phyloP scores from a whole-genome alignment of 2,113 vertebrate genomes.

The Arothron firmamentum region DNA sequence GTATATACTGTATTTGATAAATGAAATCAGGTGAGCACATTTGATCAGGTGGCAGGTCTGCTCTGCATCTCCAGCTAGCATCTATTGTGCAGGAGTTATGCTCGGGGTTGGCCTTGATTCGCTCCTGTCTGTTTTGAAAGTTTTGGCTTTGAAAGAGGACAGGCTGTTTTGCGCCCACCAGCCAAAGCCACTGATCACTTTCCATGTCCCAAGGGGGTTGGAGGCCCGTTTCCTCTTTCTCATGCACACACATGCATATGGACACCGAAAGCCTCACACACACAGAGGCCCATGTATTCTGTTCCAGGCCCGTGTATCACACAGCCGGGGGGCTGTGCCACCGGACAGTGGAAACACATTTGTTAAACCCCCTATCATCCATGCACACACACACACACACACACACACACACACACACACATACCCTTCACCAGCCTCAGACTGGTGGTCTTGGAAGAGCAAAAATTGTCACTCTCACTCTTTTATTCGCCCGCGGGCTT shows the following conservation, averaged over 20 bases:
- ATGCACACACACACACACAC: conserved; percentile 9
- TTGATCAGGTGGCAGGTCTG: too few relatives aligned
- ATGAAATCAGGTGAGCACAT: too few relatives aligned
- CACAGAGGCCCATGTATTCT: conserved; percentile 9
- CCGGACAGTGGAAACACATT: conserved; percentile 44
- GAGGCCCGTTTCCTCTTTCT: conserved; percentile 16
- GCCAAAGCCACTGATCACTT: conserved; percentile 43
- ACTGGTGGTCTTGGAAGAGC: conserved; percentile 19
- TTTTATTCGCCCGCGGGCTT: conserved; percentile 49
- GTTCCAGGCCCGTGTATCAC: conserved; percentile 26
- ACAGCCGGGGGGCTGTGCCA: conserved; percentile 25
- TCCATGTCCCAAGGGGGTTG: conserved; percentile 25
- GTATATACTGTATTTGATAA: too few relatives aligned
- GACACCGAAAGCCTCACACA: conserved; percentile 30
- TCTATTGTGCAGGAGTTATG: background rate
- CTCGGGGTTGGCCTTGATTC: background rate
- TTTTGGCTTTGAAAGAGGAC: conserved; percentile 43
- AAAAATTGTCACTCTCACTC: conserved; percentile 26
- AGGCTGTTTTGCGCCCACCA: conserved; percentile 43
- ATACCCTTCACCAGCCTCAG: conserved; percentile 5
- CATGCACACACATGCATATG: conserved; percentile 25
- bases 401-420: background rate
- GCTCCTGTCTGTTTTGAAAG: conserved; percentile 5
- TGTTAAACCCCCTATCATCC: conserved; percentile 27
- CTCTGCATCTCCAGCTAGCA: too few relatives aligned